phyloP scores from a whole-genome alignment of 2,113 vertebrate genomes.

The Lipotes vexillifer region DNA sequence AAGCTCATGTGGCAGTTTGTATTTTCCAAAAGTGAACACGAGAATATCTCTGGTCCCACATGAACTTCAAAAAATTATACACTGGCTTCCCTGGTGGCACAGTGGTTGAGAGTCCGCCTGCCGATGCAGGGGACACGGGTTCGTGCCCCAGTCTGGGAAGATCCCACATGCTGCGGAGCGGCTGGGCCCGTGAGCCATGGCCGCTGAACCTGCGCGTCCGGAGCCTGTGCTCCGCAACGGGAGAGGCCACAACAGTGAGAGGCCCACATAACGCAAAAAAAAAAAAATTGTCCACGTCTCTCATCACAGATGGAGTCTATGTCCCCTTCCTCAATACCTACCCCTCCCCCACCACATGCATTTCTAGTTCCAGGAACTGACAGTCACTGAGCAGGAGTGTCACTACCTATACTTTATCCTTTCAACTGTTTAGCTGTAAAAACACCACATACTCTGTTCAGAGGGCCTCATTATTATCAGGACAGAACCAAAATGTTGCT shows the following conservation, averaged over 20 bases:
- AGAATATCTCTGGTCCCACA: background rate
- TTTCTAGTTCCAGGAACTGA: background rate
- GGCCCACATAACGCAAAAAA: no score
- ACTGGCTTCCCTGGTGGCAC: no score
- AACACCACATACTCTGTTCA: background rate
- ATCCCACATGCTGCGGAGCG: no score
- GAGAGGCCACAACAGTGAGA: no score
- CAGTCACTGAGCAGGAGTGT: background rate
- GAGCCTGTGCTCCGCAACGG: no score
- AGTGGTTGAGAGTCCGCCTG: no score
- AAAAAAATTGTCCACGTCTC: background rate
- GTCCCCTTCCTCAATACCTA: background rate
- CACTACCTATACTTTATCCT: background rate
- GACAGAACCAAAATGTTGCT: background rate
- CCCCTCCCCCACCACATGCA: background rate
- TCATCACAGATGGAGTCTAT: background rate
- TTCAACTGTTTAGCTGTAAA: background rate
- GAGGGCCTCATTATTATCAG: background rate
- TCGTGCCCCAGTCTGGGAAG: no score
- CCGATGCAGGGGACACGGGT: no score
- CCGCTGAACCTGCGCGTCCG: no score
- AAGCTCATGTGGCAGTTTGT: background rate
- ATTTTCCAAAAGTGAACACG: background rate
- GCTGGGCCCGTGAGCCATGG: no score
- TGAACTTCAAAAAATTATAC: background rate